A percentile compares a stretch with the other conserved stretches of the same genome.
Evolutionary conservation across 2,797 vertebrate genomes (phyloP).

Genomic region (Vespertilio murinus): DNA sequence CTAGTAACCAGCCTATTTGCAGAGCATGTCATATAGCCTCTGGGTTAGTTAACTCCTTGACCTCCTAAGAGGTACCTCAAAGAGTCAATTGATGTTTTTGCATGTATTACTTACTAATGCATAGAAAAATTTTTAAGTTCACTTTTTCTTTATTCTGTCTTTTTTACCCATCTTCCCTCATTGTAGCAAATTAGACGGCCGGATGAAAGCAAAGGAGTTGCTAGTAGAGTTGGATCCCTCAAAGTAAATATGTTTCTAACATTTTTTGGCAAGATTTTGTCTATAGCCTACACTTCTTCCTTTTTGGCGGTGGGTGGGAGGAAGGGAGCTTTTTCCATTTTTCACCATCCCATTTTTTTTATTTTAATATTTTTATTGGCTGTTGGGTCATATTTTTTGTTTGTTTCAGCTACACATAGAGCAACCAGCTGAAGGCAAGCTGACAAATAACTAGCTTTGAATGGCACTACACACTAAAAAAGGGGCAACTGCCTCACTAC

Average conservation of each 20-base stretch:
- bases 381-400: conserved; percentile 85
- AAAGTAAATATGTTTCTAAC: conserved; percentile 92
- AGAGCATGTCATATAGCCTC: conserved; percentile 69
- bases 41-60: conserved; percentile 63
- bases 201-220: conserved; percentile 91
- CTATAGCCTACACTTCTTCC: conserved; percentile 86
- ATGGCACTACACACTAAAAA: conserved; percentile 77
- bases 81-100: conserved; percentile 87
- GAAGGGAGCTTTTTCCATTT: conserved; percentile 86
- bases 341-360: conserved; percentile 85
- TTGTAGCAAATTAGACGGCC: conserved; percentile 91
- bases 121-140: conserved; percentile 88
- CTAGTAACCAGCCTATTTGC: conserved; percentile 51
- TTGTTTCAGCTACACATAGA: conserved; percentile 88
- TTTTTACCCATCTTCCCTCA: conserved; percentile 93
- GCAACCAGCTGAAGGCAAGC: conserved; percentile 84
- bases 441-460: conserved; percentile 81
- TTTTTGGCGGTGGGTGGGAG: conserved; percentile 84
- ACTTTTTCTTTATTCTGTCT: conserved; percentile 91
- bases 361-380: conserved; percentile 85
- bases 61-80: conserved; percentile 82
- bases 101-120: conserved; percentile 88
- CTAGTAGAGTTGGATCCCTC: conserved; percentile 92
- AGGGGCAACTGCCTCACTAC: conserved; percentile 69
- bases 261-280: conserved; percentile 88